A percentile compares a stretch with the other conserved stretches of the same genome.
Evolutionary conservation across 2,888 invertebrate genomes (phyloP).

Genomic region (Pseudeuparius sepicola): DNA sequence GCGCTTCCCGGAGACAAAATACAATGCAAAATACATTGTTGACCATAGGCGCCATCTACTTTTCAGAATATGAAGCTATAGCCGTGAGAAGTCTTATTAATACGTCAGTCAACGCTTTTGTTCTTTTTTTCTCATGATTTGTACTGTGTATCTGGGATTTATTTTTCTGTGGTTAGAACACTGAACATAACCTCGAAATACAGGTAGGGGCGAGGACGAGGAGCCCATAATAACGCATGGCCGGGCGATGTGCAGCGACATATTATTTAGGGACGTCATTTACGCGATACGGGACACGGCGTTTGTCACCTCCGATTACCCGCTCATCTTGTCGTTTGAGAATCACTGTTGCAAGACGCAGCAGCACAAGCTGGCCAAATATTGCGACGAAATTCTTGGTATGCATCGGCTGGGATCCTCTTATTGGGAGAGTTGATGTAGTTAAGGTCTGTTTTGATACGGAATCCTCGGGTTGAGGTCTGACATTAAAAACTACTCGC

Average conservation of each 20-base stretch:
- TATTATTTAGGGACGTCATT: conserved; percentile 95
- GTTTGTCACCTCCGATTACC: conserved; percentile 96
- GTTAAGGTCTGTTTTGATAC: too few relatives aligned
- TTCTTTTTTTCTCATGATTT: too few relatives aligned
- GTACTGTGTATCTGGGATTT: too few relatives aligned
- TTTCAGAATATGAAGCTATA: too few relatives aligned
- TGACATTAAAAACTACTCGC: too few relatives aligned
- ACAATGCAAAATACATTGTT: too few relatives aligned
- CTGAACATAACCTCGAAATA: conserved; percentile 4
- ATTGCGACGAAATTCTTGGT: conserved; percentile 95
- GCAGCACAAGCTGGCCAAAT: conserved; percentile 96
- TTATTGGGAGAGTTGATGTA: too few relatives aligned
- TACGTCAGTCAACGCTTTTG: too few relatives aligned
- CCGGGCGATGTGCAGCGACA: conserved; percentile 99
- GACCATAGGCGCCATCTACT: too few relatives aligned
- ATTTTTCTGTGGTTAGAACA: conserved; percentile 20
- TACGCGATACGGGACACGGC: conserved; percentile 96
- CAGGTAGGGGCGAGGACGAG: conserved; percentile 85
- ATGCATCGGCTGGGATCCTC: background rate
- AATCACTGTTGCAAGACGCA: conserved; percentile 98
- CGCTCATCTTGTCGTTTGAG: conserved; percentile 96
- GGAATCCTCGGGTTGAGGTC: too few relatives aligned
- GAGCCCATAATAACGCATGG: conserved; percentile 99
- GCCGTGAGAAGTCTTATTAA: too few relatives aligned
- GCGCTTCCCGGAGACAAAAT: too few relatives aligned